Percentiles rank a stretch among this genome's conserved stretches.
Conservation (phyloP, 2,797 vertebrate genomes). For the Chiloscyllium punctatum region DNA sequence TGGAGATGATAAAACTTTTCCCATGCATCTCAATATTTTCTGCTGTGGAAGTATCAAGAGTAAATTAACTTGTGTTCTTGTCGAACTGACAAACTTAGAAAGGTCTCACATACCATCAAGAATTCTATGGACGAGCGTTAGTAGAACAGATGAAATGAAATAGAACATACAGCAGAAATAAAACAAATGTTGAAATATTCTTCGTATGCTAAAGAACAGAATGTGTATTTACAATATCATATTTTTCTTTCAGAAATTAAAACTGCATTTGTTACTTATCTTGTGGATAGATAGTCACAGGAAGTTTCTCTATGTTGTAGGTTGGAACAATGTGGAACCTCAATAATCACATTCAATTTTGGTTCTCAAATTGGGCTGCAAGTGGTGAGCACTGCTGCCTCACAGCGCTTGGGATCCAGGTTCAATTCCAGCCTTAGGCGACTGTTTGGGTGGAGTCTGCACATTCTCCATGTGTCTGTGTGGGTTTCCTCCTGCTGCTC, state of each 20-base stretch:
- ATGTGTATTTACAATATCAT: not conserved
- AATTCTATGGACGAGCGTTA: not conserved
- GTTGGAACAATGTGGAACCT: not conserved
- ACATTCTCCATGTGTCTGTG: no score
- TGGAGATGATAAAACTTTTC: not conserved
- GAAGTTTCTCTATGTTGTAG: no score
- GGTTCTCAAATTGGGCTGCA: not conserved
- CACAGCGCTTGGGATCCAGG: no score
- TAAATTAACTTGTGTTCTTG: not conserved
- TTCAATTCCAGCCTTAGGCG: no score
- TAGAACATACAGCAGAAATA: not conserved
- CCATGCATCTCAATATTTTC: not conserved
- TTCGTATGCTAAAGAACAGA: no score
- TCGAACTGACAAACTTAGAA: not conserved
- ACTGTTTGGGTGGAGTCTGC: no score
- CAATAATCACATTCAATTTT: not conserved
- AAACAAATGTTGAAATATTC: no score
- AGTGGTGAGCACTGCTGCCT: not conserved
- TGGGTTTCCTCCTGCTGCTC: no score
- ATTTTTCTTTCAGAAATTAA: not conserved
- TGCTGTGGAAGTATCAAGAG: not conserved
- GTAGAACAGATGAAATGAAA: not conserved
- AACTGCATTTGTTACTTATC: not conserved
- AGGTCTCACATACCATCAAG: not conserved
- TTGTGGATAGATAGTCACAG: not conserved